Evolutionary conservation across 2,888 invertebrate species (phyloP).

Genomic region (Caenorhabditis doughertyi): DNA sequence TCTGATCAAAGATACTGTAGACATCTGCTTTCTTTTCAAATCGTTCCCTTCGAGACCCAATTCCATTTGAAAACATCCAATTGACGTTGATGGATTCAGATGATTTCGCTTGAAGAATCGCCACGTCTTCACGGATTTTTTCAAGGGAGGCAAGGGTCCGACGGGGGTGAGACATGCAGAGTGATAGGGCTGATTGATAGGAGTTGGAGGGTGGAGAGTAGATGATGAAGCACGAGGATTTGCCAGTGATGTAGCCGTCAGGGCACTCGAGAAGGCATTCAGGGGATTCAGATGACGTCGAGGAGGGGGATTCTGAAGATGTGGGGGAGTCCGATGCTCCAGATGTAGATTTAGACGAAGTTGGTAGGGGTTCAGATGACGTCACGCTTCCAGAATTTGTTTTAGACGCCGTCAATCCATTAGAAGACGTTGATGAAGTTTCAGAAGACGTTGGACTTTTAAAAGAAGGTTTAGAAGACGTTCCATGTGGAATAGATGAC

Average conservation of each 20-base stretch:
- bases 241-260: conserved; percentile 21
- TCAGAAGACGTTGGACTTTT: no score
- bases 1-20: conserved; percentile 36
- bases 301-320: background rate
- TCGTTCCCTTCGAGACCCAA: conserved; percentile 31
- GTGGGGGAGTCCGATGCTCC: no score
- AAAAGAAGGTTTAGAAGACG: no score
- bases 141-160: conserved; percentile 30
- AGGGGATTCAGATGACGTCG: background rate
- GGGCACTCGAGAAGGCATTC: conserved; percentile 28
- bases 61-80: conserved; percentile 45
- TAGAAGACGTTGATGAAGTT: no score
- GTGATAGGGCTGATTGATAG: conserved; percentile 32
- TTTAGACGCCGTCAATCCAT: no score
- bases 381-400: no score
- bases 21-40: conserved; percentile 28
- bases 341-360: no score
- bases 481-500: no score
- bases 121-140: conserved; percentile 23
- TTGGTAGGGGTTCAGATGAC: no score
- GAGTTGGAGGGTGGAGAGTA: conserved; percentile 10
- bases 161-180: conserved; percentile 21
- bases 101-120: background rate
- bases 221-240: conserved; percentile 26
- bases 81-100: background rate